phyloP scores from a whole-genome alignment of 2,797 vertebrate species.

The Protonibea diacanthus region DNA sequence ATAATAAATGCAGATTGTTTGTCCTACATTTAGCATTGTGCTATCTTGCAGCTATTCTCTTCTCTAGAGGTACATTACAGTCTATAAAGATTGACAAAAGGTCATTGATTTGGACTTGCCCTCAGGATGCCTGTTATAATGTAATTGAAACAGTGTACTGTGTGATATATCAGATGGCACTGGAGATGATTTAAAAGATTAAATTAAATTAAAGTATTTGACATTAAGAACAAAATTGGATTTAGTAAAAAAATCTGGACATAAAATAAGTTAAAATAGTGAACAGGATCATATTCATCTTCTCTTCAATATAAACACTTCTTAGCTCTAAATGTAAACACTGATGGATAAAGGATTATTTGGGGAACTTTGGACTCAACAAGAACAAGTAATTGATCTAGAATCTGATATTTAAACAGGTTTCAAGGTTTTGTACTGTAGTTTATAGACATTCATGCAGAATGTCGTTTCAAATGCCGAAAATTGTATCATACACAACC shows the following conservation, averaged over 20 bases:
- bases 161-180: conserved; percentile 5
- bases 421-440: too few relatives aligned
- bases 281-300: background rate
- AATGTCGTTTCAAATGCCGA: background rate
- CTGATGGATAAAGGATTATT: background rate
- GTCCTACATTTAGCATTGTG: background rate
- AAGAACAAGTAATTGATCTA: background rate
- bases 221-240: conserved; percentile 13
- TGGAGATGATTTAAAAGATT: background rate
- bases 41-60: conserved; percentile 2
- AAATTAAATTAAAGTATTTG: background rate
- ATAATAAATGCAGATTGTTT: conserved; percentile 11
- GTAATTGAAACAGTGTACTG: background rate
- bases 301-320: background rate
- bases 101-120: conserved; percentile 11
- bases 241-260: background rate
- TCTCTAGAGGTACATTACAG: conserved; percentile 10
- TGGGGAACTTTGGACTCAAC: background rate
- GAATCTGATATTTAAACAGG: background rate
- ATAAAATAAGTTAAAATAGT: background rate
- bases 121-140: conserved; percentile 4
- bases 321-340: conserved; percentile 1
- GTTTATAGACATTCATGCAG: background rate
- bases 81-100: conserved; percentile 12
- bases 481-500: background rate